Conservation (phyloP, 2,888 invertebrate species). For the Hermodice carunculata region DNA sequence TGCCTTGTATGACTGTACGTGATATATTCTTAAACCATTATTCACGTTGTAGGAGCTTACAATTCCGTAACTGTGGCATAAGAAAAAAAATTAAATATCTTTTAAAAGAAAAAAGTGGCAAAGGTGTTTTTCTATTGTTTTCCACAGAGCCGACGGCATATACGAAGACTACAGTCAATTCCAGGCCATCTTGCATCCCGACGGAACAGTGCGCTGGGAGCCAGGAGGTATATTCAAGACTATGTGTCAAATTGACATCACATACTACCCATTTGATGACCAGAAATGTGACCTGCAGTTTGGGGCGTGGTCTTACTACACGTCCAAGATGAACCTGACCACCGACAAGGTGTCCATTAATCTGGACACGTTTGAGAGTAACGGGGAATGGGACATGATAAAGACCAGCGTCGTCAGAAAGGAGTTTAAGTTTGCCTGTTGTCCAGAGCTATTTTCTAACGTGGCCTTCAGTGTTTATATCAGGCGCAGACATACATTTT, state of each 20-base stretch:
- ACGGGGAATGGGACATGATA: constrained; percentile 43
- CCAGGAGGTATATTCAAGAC: constrained; percentile 48
- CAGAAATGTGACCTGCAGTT: constrained; percentile 42
- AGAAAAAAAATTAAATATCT: too few species aligned
- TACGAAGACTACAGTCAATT: constrained; percentile 45
- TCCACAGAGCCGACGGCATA: constrained; percentile 44
- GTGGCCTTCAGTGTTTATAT: constrained; percentile 38
- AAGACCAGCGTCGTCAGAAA: constrained; percentile 31
- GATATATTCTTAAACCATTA: neutral
- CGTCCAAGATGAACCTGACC: constrained; percentile 46
- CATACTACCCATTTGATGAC: constrained; percentile 46
- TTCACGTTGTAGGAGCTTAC: too few species aligned
- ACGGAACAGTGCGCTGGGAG: constrained; percentile 42
- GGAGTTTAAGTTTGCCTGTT: constrained; percentile 44
- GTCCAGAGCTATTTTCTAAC: constrained; percentile 40
- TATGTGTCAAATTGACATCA: constrained; percentile 46
- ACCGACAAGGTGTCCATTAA: constrained; percentile 30
- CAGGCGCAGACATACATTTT: constrained; percentile 44
- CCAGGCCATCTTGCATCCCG: constrained; percentile 37
- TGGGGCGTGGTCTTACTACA: constrained; percentile 47
- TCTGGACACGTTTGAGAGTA: constrained; percentile 41
- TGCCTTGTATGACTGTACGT: neutral
- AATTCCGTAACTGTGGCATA: too few species aligned
- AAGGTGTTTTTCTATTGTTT: too few species aligned
- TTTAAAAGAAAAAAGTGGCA: too few species aligned